Evolutionary conservation across 1,140 invertebrate genomes (phyloP), one percentile per base, ranked within the genome.

Genomic region (Eumeta japonica): DNA sequence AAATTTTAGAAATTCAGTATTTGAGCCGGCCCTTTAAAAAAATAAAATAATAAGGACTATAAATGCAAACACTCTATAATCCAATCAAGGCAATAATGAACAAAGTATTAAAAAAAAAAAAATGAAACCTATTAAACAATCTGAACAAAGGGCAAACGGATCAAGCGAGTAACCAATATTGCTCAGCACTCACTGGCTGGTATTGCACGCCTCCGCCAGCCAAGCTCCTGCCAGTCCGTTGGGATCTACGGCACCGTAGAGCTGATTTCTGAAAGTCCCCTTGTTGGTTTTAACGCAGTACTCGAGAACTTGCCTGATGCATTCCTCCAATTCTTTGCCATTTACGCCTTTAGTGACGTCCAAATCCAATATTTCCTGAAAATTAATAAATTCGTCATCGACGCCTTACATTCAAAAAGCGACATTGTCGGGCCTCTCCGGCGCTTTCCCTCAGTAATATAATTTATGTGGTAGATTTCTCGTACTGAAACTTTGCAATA

Each of bases 211-310:
- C 42, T 89, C 87, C 2, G 86, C 79, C 15, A 90, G 67, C 81
- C 84, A 87, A 10, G 85, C 75, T 3, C 83, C 89, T n/a, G 80
- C 82, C 24, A 90, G 54, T 4, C 86, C 87, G 52, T 85, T 88
- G 3, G 81, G 77, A 59, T 91, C 88, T 1, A 81, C 62, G 12
- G 82, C 86, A n/a, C 81, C 84, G 52, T 83, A 90, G 2, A 90
- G 71, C 59, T 90, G 88, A 75, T 89, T 91, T 45, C 84, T 79
- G 59, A 90, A 90, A 41, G 83, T 76, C 1, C 79, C 78, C 65
- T 83, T 85, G 37, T 78, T 80, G 0, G 88, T 90, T 52, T 86
- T 86, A 0, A 90, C 83, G 28, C 86, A 88, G 59, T 83, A 85
- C 34, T 77, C 62, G 17, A 87, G 71, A 2, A 87, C 80, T 30